Conservation (phyloP, 2,888 invertebrate genomes). For the Meiosimyza decipiens region DNA sequence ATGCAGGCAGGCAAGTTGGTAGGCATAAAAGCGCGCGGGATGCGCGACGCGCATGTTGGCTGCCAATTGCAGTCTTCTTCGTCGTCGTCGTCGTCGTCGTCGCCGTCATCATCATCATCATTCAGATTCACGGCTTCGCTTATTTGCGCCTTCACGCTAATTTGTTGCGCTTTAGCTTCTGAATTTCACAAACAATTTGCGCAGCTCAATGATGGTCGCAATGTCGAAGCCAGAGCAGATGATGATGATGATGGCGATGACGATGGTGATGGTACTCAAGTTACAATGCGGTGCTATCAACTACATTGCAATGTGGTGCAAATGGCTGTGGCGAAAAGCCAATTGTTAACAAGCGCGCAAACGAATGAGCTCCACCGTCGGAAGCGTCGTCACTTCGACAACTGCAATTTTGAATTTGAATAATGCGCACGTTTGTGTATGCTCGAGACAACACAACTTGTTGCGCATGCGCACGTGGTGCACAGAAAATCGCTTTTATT, state of each 20-base stretch:
- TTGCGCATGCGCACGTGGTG: conserved; percentile 28
- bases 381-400: conserved; percentile 1
- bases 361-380: neutral
- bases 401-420: conserved; percentile 30
- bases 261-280: conserved; percentile 10
- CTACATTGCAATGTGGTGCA: conserved; percentile 13
- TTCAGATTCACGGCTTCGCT: conserved; percentile 47
- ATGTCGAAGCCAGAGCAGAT: neutral
- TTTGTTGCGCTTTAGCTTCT: conserved; percentile 52
- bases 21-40: neutral
- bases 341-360: conserved; percentile 22
- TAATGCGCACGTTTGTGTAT: conserved; percentile 22
- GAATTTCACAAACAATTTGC: conserved; percentile 45
- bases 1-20: neutral
- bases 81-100: neutral
- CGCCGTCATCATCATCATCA: conserved; percentile 14
- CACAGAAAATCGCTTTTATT: conserved; percentile 22
- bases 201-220: conserved; percentile 28
- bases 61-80: neutral
- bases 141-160: conserved; percentile 54
- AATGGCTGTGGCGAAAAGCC: conserved; percentile 6
- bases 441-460: neutral
- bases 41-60: neutral
- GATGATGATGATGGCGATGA: conserved; percentile 9
- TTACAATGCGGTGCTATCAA: neutral